phyloP scores from a whole-genome alignment of 2,888 invertebrate genomes.

The Abscondita cerata region DNA sequence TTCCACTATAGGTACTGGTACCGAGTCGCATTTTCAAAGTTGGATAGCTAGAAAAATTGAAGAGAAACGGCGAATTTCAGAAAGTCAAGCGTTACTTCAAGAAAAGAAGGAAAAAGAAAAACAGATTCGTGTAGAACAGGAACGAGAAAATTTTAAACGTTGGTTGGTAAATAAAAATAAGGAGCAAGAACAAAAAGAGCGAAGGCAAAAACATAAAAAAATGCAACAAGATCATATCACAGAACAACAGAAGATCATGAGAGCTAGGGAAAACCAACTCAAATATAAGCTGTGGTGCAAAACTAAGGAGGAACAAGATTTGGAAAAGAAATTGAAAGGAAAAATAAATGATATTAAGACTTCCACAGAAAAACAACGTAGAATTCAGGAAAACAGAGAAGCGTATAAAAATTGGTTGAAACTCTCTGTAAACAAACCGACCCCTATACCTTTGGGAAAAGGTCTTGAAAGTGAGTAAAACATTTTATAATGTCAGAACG shows the following conservation, averaged over 20 bases:
- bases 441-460: conserved; percentile 68
- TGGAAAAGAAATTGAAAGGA: conserved; percentile 52
- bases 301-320: conserved; percentile 64
- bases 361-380: conserved; percentile 63
- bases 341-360: conserved; percentile 58
- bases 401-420: conserved; percentile 71
- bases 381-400: conserved; percentile 62
- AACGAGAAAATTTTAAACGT: conserved; percentile 56
- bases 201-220: conserved; percentile 49
- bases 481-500: background rate
- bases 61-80: conserved; percentile 48
- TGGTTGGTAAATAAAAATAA: conserved; percentile 52
- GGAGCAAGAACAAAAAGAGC: conserved; percentile 58
- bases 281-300: conserved; percentile 61
- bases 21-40: conserved; percentile 52
- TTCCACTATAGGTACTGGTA: too few species aligned
- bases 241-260: conserved; percentile 52
- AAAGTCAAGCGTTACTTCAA: conserved; percentile 45
- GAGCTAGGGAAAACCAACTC: conserved; percentile 48
- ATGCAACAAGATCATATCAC: conserved; percentile 47
- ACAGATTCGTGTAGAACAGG: conserved; percentile 53
- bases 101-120: conserved; percentile 54
- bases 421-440: conserved; percentile 67
- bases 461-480: conserved; percentile 66
- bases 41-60: conserved; percentile 62